A percentile compares a stretch with the other conserved stretches of the same genome.
These are phyloP conservation scores for Pollimyrus isidori DNA, from an alignment of 2,113 vertebrate species.

Conservation along the genomic window DNA sequence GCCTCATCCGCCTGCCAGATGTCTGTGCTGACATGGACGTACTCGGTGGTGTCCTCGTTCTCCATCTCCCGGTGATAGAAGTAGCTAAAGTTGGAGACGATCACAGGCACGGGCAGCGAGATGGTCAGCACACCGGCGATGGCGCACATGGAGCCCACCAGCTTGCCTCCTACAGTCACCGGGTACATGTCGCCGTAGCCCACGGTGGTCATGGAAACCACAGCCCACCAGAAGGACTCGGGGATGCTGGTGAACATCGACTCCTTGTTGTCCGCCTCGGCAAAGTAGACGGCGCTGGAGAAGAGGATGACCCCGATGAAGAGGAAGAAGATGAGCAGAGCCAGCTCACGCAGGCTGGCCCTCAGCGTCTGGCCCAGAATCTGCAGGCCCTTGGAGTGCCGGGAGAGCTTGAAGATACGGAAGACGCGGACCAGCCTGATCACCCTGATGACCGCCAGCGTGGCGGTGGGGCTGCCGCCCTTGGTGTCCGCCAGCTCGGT, in stretches of 20 bases:
- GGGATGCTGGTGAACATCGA: slow-evolving; percentile 86
- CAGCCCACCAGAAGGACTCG: slow-evolving; percentile 87
- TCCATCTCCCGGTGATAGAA: slow-evolving; percentile 84
- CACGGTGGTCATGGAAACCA: slow-evolving; percentile 88
- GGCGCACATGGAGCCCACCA: slow-evolving; percentile 87
- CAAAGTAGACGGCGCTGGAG: slow-evolving; percentile 84
- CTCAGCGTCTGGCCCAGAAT: slow-evolving; percentile 86
- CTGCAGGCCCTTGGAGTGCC: slow-evolving; percentile 85
- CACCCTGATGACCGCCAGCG: slow-evolving; percentile 77
- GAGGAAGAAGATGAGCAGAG: slow-evolving; percentile 89
- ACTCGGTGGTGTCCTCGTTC: slow-evolving; percentile 64
- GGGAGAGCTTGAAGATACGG: slow-evolving; percentile 85
- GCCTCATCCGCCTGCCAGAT: slow-evolving; percentile 60
- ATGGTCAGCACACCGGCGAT: slow-evolving; percentile 88
- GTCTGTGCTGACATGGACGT: slow-evolving; percentile 61
- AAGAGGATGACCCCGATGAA: slow-evolving; percentile 90
- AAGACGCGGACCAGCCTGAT: slow-evolving; percentile 78
- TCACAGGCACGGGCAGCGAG: slow-evolving; percentile 83
- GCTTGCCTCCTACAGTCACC: slow-evolving; percentile 76
- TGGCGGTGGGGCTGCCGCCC: slow-evolving; percentile 69
- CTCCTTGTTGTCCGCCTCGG: slow-evolving; percentile 68
- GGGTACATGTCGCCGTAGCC: slow-evolving; percentile 91
- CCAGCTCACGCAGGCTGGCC: slow-evolving; percentile 82
- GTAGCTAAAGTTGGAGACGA: slow-evolving; percentile 91
- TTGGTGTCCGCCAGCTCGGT: slow-evolving; percentile 75